Evolutionary conservation across 2,113 vertebrate species (phyloP).

Genomic region (Charadrius vociferus): DNA sequence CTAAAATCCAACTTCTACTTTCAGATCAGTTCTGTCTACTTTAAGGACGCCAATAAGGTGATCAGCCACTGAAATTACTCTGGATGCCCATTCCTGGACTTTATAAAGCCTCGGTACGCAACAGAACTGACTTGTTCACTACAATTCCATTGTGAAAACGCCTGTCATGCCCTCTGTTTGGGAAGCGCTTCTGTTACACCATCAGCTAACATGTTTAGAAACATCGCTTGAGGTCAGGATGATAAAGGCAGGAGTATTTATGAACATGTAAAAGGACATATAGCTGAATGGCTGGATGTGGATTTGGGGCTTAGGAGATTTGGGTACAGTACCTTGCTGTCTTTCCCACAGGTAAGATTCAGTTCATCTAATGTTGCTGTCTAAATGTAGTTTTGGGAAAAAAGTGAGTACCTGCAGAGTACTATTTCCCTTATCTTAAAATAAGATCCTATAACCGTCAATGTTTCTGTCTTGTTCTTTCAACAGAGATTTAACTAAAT

Average conservation of each 20-base stretch:
- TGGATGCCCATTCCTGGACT: not conserved
- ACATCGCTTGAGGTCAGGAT: not conserved
- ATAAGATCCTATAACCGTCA: not conserved
- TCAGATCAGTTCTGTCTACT: not conserved
- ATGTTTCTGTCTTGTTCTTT: not conserved
- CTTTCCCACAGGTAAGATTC: not conserved
- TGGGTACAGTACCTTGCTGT: not conserved
- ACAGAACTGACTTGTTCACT: not conserved
- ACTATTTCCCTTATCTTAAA: not conserved
- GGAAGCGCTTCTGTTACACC: not conserved
- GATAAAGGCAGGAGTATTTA: not conserved
- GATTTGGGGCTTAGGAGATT: not conserved
- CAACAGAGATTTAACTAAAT: not conserved
- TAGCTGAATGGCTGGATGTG: not conserved
- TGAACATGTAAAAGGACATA: not conserved
- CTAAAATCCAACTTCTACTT: not conserved
- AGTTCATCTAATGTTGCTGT: not conserved
- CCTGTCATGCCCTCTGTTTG: not conserved
- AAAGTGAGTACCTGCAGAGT: not conserved
- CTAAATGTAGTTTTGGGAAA: not conserved
- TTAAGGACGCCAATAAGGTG: fast-evolving
- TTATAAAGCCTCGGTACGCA: not conserved
- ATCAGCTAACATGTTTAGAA: not conserved
- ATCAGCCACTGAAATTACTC: not conserved
- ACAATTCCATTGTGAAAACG: not conserved